Conservation (phyloP, 1,140 invertebrate species). For the Hestina assimilis region DNA sequence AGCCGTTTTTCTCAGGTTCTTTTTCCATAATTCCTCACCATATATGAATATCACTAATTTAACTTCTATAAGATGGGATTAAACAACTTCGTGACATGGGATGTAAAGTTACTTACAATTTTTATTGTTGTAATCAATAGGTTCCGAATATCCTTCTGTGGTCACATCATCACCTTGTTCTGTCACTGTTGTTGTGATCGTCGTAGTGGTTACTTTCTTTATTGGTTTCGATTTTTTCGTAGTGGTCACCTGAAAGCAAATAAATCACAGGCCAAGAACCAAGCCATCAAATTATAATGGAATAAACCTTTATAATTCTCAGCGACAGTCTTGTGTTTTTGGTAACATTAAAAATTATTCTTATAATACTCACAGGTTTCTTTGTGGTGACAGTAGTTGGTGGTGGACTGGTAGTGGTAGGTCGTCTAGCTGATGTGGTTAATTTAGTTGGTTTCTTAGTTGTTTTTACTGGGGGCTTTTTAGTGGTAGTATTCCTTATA, state of each 20-base stretch:
- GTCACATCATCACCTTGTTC: constrained; percentile 72
- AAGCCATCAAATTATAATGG: constrained; percentile 1
- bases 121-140: constrained; percentile 80
- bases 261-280: constrained; percentile 35
- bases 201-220: constrained; percentile 68
- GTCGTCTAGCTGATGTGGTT: constrained; percentile 36
- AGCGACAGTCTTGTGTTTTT: not conserved
- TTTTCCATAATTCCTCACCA: too few species aligned
- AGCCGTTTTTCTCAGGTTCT: too few species aligned
- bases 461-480: constrained; percentile 65
- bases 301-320: not conserved
- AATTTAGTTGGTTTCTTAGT: constrained; percentile 63
- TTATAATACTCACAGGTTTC: constrained; percentile 42
- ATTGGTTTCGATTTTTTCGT: constrained; percentile 76
- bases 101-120: constrained; percentile 78
- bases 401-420: constrained; percentile 39
- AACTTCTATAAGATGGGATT: too few species aligned
- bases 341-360: not conserved
- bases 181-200: constrained; percentile 48
- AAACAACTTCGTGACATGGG: too few species aligned
- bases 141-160: constrained; percentile 67
- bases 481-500: constrained; percentile 50
- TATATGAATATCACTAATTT: too few species aligned
- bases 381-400: constrained; percentile 42
- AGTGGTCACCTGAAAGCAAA: constrained; percentile 58